Percentiles rank a stretch among this genome's conserved stretches.
phyloP scores from a whole-genome alignment of 1,140 invertebrate genomes.

The Lordiphosa collinella region DNA sequence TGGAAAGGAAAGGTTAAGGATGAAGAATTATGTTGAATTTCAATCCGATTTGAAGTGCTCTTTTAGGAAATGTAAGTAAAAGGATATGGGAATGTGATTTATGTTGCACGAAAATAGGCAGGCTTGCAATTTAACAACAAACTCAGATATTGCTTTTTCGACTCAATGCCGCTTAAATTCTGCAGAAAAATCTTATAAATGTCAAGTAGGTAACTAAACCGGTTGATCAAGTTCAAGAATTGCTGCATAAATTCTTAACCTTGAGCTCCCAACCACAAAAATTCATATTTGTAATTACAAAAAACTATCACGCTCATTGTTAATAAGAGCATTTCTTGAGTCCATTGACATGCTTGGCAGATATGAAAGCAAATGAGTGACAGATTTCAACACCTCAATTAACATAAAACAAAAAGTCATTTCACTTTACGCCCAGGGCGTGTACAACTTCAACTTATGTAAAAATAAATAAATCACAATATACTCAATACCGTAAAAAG shows the following conservation, averaged over 20 bases:
- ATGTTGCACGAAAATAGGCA: no score
- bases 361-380: no score
- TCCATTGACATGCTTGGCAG: slow-evolving; percentile 17
- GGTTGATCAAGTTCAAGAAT: not conserved
- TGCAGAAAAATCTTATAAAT: no score
- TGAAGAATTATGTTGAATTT: not conserved
- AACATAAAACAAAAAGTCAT: not conserved
- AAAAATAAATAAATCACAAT: slow-evolving; percentile 25
- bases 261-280: slow-evolving; percentile 27
- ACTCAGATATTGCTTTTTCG: no score
- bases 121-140: no score
- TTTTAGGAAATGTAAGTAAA: no score
- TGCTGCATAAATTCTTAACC: slow-evolving; percentile 16
- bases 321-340: slow-evolving; percentile 4
- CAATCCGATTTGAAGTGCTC: no score
- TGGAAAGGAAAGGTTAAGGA: not conserved
- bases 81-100: no score
- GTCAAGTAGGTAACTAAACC: no score
- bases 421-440: slow-evolving; percentile 19
- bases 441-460: slow-evolving; percentile 29
- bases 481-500: slow-evolving; percentile 40
- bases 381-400: slow-evolving; percentile 28
- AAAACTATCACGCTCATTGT: slow-evolving; percentile 29
- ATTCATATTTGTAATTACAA: slow-evolving; percentile 11
- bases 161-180: no score